A percentile compares a stretch with the other conserved stretches of the same genome.
Conservation (phyloP, 2,113 vertebrate genomes). For the Tetrax tetrax region DNA sequence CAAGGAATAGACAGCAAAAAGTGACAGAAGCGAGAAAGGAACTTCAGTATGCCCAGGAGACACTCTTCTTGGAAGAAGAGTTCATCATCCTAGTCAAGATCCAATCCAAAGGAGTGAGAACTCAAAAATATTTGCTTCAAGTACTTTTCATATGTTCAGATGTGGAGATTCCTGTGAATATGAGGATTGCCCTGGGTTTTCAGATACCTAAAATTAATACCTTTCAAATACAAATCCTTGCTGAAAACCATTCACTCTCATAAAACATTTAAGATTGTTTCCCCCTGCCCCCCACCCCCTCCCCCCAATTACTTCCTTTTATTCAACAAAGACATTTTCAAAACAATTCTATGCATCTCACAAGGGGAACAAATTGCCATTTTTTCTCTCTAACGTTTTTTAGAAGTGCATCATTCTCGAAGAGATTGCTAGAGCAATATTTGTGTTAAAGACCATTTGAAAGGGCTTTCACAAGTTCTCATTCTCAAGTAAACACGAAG, state of each 20-base stretch:
- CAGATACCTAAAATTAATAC: not conserved
- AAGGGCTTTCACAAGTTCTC: not conserved
- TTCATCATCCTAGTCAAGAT: not conserved
- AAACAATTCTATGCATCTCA: not conserved
- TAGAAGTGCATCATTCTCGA: not conserved
- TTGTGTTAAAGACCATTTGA: not conserved
- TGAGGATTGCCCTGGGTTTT: not conserved
- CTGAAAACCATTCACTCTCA: not conserved
- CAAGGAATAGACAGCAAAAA: not conserved
- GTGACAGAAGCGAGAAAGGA: not conserved
- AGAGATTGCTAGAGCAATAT: not conserved
- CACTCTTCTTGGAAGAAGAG: not conserved
- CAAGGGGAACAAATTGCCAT: not conserved
- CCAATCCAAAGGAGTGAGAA: not conserved
- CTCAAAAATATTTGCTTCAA: not conserved
- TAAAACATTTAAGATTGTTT: not conserved
- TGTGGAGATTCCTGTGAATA: not conserved
- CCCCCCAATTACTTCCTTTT: not conserved
- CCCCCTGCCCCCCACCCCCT: rapidly evolving
- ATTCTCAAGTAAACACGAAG: not conserved
- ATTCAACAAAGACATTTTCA: not conserved
- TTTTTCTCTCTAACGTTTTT: not conserved
- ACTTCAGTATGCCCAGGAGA: not conserved
- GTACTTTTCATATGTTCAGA: not conserved
- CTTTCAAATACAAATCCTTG: not conserved